Evolutionary conservation across 2,888 invertebrate species (phyloP), one percentile per base, ranked within the genome.

Genomic region (Andrena camellia): DNA sequence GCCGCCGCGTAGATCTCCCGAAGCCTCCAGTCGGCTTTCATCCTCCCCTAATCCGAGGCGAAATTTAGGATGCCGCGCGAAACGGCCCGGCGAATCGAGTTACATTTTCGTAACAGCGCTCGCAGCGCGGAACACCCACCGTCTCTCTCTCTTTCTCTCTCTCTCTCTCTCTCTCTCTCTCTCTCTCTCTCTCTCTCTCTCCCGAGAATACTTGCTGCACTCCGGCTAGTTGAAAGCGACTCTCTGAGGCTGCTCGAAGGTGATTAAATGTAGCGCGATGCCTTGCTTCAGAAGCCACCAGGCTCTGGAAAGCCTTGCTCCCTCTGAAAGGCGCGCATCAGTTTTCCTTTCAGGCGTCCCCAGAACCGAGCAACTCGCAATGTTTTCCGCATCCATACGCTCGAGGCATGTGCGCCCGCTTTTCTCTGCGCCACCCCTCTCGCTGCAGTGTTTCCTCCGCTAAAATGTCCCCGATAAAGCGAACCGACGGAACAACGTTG

Each of bases 61-160:
- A 57, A 50, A 76, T 76, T 64, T 57, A 69, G 57, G n/a, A 77
- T 29, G 35, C 33, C 35, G n/a, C 20, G 48, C 13, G 42, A 63
- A 70, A 54, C 17, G 63, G 35, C 13, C 17, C 23, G 42, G 48
- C 17, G 63, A 63, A 76, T 63, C 52, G 42, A 54, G 54, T 23
- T 13, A 35, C 42, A 33, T 7, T 57, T 64, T 70, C 63, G 42
- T 10, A 31, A 70, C 31, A 29, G 57, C 57, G 54, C 29, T 31
- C 1, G 8, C 23, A 13, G 4, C 13, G 42, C 4, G 13, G 13
- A 42, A 42, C 13, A 13, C 42, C 1, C 42, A 1, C 42, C 13
- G 33, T 2, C 8, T 67, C 26, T 17, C 60, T 3, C 7, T 17
- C 13, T 13, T 17, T 8, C 23, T 31, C 42, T n/a, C n/a, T n/a